Conservation (phyloP, 1,140 invertebrate species). For the Caerostris extrusa region DNA sequence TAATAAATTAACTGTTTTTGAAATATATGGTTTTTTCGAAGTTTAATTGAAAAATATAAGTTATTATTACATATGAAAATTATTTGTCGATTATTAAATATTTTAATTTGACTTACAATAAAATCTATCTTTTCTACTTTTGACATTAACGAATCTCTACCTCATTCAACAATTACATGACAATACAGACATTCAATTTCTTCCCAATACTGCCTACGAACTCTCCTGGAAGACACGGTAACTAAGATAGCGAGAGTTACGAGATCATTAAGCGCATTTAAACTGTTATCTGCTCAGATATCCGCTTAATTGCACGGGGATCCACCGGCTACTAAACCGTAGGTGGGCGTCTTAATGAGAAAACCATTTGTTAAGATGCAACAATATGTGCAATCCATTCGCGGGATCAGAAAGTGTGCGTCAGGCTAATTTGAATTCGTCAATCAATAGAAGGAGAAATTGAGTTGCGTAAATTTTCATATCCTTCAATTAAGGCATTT, state of each 20-base stretch:
- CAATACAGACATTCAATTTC: not conserved
- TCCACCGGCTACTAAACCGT: not conserved
- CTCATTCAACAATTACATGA: not conserved
- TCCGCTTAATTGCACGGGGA: not conserved
- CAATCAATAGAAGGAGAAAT: not conserved
- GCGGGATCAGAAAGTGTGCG: not conserved
- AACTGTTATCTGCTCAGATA: not conserved
- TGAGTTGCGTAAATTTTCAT: not conserved
- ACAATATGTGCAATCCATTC: not conserved
- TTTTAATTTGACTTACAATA: no score
- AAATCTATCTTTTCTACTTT: no score
- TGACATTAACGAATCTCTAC: not conserved
- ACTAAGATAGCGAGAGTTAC: not conserved
- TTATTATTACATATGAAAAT: no score
- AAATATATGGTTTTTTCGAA: no score
- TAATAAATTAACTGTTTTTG: no score
- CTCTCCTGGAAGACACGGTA: not conserved
- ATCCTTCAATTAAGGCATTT: not conserved
- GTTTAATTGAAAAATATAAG: no score
- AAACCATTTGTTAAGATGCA: not conserved
- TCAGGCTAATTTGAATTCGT: not conserved
- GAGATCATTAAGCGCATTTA: constrained; percentile 5
- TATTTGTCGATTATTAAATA: no score
- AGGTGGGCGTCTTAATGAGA: not conserved
- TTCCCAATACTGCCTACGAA: not conserved